Conservation (phyloP, 2,113 vertebrate genomes). For the Eretmochelys imbricata region DNA sequence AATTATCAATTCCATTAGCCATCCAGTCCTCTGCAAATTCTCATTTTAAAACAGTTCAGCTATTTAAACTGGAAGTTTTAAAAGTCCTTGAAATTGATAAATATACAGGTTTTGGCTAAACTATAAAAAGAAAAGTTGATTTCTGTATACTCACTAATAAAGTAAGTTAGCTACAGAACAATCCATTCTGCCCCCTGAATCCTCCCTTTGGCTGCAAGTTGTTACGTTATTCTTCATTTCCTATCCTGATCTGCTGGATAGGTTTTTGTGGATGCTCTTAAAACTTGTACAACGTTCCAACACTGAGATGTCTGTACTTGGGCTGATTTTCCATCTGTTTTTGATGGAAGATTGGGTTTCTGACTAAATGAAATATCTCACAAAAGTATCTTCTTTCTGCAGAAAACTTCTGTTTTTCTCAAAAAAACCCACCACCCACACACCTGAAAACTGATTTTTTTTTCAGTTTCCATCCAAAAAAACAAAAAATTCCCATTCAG, state of each 20-base stretch:
- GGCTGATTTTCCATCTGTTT: background rate
- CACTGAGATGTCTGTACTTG: background rate
- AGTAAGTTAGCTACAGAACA: background rate
- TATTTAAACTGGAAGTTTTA: background rate
- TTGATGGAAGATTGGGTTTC: background rate
- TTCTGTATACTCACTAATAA: slow-evolving; percentile 5
- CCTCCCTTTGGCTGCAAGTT: background rate
- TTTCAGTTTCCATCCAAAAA: background rate
- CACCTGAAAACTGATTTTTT: background rate
- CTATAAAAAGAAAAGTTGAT: background rate
- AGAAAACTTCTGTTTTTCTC: background rate
- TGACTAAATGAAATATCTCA: background rate
- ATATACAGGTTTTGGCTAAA: background rate
- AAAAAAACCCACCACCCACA: background rate
- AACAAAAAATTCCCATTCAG: background rate
- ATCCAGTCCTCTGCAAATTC: background rate
- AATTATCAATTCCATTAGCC: background rate
- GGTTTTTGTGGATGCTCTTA: background rate
- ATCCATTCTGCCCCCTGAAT: background rate
- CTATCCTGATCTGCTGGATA: background rate
- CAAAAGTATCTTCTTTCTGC: background rate
- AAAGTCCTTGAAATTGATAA: slow-evolving; percentile 2
- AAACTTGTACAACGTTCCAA: background rate
- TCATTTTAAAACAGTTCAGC: background rate
- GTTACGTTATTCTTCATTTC: background rate